Evolutionary conservation across 2,888 invertebrate genomes (phyloP), one percentile per base, ranked within the genome.

Genomic region (Sesia bembeciformis): DNA sequence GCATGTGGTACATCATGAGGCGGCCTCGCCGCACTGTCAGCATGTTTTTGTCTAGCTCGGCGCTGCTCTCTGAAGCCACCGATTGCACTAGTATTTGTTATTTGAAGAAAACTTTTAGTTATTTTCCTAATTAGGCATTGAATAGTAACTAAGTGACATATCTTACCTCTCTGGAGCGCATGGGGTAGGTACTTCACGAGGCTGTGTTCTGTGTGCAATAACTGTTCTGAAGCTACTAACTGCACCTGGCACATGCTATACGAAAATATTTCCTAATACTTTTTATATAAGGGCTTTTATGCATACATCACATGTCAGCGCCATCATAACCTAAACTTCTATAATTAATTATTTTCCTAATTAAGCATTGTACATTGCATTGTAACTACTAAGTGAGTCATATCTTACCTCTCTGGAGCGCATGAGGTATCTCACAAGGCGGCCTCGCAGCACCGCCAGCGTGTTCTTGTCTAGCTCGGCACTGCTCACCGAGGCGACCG

Each of bases 381-480:
- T n/a, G n/a, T n/a, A n/a, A n/a, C n/a, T n/a, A n/a, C 23, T 23
- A 23, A 23, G 23, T 23, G 23, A 23, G 23, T 23, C 5, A 6
- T 55, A 3, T 3, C 71, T 60, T 55, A 85, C 84, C 92, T 98
- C 98, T 72, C 95, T 91, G 7, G 97, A 97, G 60, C 97, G 90
- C 97, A 98, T 98, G 53, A 98, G 91, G 81, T 97, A 98, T 46
- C 98, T 92, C 6, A 98, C 98, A 62, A 97, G 92, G 54, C 97
- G 92, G 0, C 98, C 98, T 40, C 97, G 90, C 41, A 99, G 90
- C 49, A 98, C 96, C 0, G 98, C 98, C 54, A 98, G 91, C 0
- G 98, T 98, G 79, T 97, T 97, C 78, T 94, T 95, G 79, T 98
- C 98, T 75, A 98, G 94, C 76, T 98, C 98, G 2, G 95, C 94